Base-by-base conservation (phyloP, 2,113 vertebrate species). In the Colius striatus region DNA sequence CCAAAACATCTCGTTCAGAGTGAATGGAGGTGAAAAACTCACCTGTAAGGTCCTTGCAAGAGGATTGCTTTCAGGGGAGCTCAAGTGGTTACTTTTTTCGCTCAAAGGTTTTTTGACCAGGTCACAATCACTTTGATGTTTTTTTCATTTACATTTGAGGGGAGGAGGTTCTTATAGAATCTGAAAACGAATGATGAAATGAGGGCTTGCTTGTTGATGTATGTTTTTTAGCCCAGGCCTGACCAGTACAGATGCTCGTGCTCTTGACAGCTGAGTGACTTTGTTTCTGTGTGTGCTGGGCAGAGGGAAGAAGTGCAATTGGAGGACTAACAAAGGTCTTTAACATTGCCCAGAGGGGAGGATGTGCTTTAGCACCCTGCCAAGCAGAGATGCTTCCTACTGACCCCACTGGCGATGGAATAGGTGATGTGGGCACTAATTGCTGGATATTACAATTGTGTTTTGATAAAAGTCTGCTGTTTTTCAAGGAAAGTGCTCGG, bases 381-480 rank as follows among this genome's bases (percentile, higher is more conserved):
- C 83, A 84, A 32, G 77, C 63, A 47, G 47, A 67, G 16, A 16
- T 41, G 65, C 90, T 79, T 77, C 73, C 73, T 93, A 32, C 76
- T 90, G 83, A 95, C 95, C 83, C 66, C 30, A 3, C 36, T 43
- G 76, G 50, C 0, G 0, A n/a, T 72, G 48, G 45, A 81, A 82
- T 57, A 79, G 90, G 76, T 94, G 90, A 92, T 81, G 92, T 76
- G 80, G 85, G 53, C 65, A n/a, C 83, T 95, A 93, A 96, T 89
- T 94, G 92, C 83, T 1, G 3, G 72, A 71, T 82, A 61, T 96
- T 87, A 75, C 66, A 48, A 72, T 68, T 16, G 72, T 36, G 34
- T 92, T 93, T 84, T 81, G 61, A 88, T 90, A 36, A 32, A 96
- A 93, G 61, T 90, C 80, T 89, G 65, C 57, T 2, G 16, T 77